phyloP scores from a whole-genome alignment of 2,113 vertebrate genomes.

The Chauna torquata region DNA sequence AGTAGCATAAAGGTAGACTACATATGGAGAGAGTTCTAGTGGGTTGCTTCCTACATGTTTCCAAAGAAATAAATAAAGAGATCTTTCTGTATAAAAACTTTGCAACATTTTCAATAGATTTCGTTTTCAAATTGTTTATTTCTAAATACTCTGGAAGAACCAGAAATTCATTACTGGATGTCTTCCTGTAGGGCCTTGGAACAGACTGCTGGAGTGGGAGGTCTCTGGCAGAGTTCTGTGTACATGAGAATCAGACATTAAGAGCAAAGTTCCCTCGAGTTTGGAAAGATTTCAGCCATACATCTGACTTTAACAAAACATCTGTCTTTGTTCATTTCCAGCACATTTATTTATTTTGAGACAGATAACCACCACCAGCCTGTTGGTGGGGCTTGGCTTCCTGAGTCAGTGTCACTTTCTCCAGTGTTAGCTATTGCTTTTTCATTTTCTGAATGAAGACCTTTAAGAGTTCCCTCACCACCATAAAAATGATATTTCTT shows the following conservation, averaged over 20 bases:
- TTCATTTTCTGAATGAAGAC: neutral
- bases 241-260: neutral
- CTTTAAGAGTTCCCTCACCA: neutral
- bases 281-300: conserved; percentile 3
- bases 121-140: neutral
- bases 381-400: neutral
- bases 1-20: neutral
- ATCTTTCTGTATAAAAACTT: neutral
- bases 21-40: neutral
- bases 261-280: conserved; percentile 21
- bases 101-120: neutral
- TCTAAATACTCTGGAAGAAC: neutral
- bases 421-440: neutral
- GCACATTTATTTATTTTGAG: conserved; percentile 3
- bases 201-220: neutral
- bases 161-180: neutral
- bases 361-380: conserved; percentile 2
- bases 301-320: neutral
- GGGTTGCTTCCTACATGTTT: neutral
- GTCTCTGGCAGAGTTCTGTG: neutral
- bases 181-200: neutral
- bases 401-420: neutral
- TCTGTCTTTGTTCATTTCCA: neutral
- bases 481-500: neutral
- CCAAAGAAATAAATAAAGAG: neutral